These are phyloP conservation scores for Notechis scutatus DNA, from an alignment of 2,113 vertebrate genomes.

Conservation along the genomic window DNA sequence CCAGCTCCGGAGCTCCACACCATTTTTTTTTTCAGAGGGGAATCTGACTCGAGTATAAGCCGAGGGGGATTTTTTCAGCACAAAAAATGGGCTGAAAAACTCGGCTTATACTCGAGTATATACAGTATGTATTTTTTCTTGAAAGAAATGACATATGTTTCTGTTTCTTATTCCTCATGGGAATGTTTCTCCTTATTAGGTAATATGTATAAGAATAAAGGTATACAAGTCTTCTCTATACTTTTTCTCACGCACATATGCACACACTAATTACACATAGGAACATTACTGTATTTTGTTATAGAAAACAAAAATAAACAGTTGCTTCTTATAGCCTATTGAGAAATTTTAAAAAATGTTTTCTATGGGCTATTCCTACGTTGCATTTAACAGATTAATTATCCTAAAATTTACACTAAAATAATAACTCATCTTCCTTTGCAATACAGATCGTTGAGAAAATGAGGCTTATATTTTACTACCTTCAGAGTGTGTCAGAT, in stretches of 20 bases:
- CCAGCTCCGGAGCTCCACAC: too few species aligned
- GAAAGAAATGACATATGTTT: neutral
- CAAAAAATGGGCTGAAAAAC: too few species aligned
- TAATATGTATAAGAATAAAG: neutral
- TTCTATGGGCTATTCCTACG: neutral
- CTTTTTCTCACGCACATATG: neutral
- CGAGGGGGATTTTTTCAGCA: too few species aligned
- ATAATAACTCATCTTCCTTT: neutral
- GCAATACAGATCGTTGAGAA: neutral
- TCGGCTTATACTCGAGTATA: too few species aligned
- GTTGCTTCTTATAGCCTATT: neutral
- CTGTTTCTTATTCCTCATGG: neutral
- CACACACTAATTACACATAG: neutral
- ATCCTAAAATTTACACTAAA: neutral
- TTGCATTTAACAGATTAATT: neutral
- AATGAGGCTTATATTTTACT: neutral
- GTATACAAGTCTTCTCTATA: neutral
- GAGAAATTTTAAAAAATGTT: neutral
- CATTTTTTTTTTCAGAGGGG: too few species aligned
- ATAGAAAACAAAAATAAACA: neutral
- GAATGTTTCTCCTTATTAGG: neutral
- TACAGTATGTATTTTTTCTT: neutral
- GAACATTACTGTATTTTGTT: neutral
- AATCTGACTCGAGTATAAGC: too few species aligned
- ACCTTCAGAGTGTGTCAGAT: neutral